Evolutionary conservation across 2,113 vertebrate species (phyloP), one percentile per base, ranked within the genome.

Genomic region (Prunella himalayana): DNA sequence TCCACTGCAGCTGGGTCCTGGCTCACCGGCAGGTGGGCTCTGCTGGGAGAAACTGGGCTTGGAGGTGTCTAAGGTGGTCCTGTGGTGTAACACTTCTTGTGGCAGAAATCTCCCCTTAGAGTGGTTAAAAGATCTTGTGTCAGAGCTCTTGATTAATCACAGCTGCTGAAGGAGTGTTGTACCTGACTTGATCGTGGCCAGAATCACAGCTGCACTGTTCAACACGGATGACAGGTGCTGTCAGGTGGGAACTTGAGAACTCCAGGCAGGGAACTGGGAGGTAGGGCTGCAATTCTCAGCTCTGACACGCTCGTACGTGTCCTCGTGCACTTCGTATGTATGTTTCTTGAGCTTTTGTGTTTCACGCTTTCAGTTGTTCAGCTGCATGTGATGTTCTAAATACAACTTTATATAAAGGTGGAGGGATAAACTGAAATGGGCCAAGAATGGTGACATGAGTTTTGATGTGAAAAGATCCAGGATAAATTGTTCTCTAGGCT

Each of bases 221-320:
- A 18, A 1, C 0, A 1, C 7, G 6, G 64, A 6, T 70, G 47
- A 6, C 56, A 37, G 20, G 31, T 11, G 3, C 53, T 44, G 33
- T 11, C 16, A 33, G 33, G 53, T 39, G 71, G 59, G 56, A 33
- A 13, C 18, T 11, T 9, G 12, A 35, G 68, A 66, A 22, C 25
- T n/a, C 28, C 16, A 22, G 23, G 8, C 20, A 57, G 53, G 80
- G 86, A 73, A 20, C 2, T 1, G 0, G 31, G 56, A 72, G 35
- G 19, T 9, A 23, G 35, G 47, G 45, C 42, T 80, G 39, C 7
- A 33, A 51, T 15, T 71, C 63, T 78, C 56, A 35, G 15, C 50
- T 35, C 33, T 76, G 31, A 23, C 10, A 1, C 1, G 3, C 30
- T 75, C 41, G 72, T 24, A 9, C 0, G 0, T 14, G 30, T 72